phyloP scores from a whole-genome alignment of 2,888 invertebrate species.

The Lamproptera curius region DNA sequence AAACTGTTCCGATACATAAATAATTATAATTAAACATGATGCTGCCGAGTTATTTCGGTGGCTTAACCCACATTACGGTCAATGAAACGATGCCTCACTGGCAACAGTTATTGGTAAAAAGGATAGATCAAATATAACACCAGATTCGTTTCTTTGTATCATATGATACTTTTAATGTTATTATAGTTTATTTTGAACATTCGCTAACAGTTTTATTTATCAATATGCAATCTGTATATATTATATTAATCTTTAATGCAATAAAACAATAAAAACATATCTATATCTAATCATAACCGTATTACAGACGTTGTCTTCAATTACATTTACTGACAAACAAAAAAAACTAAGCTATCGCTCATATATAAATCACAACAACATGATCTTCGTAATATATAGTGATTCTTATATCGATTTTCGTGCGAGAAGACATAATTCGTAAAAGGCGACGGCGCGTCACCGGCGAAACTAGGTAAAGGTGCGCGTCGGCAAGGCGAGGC shows the following conservation, averaged over 20 bases:
- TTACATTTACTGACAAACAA: too few species aligned
- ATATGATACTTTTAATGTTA: too few species aligned
- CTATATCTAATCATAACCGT: slow-evolving; percentile 1
- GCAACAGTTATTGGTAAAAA: not conserved
- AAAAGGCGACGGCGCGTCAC: slow-evolving; percentile 42
- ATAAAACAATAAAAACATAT: slow-evolving; percentile 6
- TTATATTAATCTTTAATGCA: too few species aligned
- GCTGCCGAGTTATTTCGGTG: slow-evolving; percentile 19
- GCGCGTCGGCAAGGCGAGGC: slow-evolving; percentile 61
- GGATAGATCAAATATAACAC: not conserved
- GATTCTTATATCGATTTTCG: slow-evolving; percentile 81
- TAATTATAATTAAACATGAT: slow-evolving; percentile 11
- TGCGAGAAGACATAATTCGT: slow-evolving; percentile 79
- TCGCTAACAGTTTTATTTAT: too few species aligned
- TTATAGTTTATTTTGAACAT: too few species aligned
- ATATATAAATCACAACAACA: slow-evolving; percentile 82
- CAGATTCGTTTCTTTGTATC: not conserved
- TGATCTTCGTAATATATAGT: slow-evolving; percentile 83
- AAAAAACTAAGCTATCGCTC: too few species aligned
- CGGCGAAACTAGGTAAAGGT: slow-evolving; percentile 65
- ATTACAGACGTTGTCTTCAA: not conserved
- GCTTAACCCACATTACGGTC: slow-evolving; percentile 21
- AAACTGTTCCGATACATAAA: not conserved
- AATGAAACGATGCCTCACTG: slow-evolving; percentile 7
- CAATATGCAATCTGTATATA: too few species aligned